Percentiles rank a stretch among this genome's conserved stretches.
Conservation (phyloP, 2,888 invertebrate genomes). For the Pseudococcus longispinus region DNA sequence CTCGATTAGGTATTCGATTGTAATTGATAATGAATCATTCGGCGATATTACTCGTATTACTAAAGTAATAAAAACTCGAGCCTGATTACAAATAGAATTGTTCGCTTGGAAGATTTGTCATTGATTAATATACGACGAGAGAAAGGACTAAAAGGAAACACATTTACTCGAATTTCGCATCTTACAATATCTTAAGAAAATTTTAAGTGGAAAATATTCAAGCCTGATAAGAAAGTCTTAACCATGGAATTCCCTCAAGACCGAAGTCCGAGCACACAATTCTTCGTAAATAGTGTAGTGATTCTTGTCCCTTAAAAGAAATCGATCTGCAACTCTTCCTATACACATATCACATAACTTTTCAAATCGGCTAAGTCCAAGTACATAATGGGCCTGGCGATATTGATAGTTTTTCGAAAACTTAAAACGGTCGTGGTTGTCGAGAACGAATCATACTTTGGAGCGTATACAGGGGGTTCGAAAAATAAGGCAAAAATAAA, state of each 20-base stretch:
- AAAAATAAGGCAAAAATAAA: no score
- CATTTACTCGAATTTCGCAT: background rate
- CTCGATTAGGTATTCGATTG: background rate
- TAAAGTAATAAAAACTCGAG: background rate
- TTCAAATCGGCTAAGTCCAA: background rate
- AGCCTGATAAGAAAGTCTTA: background rate
- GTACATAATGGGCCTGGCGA: background rate
- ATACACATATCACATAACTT: background rate
- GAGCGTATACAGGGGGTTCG: no score
- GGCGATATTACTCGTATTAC: background rate
- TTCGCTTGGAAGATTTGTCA: background rate
- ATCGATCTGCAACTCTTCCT: background rate
- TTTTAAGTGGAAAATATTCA: slow-evolving; percentile 5
- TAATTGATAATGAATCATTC: background rate
- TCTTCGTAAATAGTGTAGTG: background rate
- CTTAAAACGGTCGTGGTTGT: background rate
- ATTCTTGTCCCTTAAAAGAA: background rate
- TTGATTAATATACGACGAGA: background rate
- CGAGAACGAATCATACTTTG: no score
- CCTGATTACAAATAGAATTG: background rate
- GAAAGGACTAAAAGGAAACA: background rate
- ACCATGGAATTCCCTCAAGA: background rate
- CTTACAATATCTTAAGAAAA: background rate
- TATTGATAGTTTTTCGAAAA: background rate
- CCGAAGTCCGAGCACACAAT: background rate